phyloP scores from a whole-genome alignment of 1,140 invertebrate genomes.

The Dolichoris vasculosae region DNA sequence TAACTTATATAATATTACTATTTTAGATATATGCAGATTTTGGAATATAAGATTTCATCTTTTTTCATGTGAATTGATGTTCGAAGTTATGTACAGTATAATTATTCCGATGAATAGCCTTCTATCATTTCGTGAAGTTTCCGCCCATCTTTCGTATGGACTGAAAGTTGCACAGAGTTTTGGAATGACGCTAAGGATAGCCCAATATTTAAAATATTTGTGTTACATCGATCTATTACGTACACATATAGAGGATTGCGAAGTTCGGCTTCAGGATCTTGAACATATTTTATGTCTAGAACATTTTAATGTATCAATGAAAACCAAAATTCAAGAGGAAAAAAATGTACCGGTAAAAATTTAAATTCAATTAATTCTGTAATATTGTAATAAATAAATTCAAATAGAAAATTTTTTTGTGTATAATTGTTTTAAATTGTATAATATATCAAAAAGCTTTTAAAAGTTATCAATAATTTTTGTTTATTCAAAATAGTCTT shows the following conservation, averaged over 20 bases:
- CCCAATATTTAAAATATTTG: conserved; percentile 63
- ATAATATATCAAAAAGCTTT: not conserved
- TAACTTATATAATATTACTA: not conserved
- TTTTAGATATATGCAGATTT: conserved; percentile 52
- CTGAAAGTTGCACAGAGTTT: conserved; percentile 62
- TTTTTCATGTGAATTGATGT: conserved; percentile 57
- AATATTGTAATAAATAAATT: not conserved
- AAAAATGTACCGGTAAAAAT: not conserved
- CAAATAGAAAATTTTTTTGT: no score
- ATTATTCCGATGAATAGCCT: conserved; percentile 62
- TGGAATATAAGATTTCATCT: conserved; percentile 36
- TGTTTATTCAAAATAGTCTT: no score
- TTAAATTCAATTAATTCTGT: not conserved
- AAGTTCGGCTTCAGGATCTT: conserved; percentile 65
- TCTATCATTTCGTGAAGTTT: conserved; percentile 62
- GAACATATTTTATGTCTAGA: conserved; percentile 68
- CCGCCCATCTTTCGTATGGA: conserved; percentile 59
- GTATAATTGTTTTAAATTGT: no score
- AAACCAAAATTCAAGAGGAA: conserved; percentile 29
- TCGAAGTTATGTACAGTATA: conserved; percentile 54
- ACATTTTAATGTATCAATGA: conserved; percentile 54
- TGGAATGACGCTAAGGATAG: conserved; percentile 62
- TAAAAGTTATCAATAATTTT: not conserved
- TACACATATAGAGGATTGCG: conserved; percentile 61
- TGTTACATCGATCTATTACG: conserved; percentile 66